Conservation (phyloP, 2,888 invertebrate genomes). For the Scaptomyza tumidula region DNA sequence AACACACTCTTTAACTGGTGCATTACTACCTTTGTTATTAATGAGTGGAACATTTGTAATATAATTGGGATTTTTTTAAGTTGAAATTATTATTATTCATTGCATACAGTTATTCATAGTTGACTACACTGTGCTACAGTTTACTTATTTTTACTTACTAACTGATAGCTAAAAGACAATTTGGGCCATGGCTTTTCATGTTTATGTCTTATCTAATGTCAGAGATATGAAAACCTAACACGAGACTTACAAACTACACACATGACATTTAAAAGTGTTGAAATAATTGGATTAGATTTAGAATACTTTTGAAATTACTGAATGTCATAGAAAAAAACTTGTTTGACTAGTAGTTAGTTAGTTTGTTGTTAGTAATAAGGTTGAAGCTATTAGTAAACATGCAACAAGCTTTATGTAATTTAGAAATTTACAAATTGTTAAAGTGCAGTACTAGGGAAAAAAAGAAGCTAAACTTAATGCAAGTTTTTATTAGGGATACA, state of each 20-base stretch:
- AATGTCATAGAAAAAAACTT: not conserved
- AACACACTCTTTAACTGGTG: not conserved
- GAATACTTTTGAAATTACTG: not conserved
- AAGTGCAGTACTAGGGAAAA: too few species aligned
- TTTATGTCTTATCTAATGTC: conserved; percentile 58
- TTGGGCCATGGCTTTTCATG: conserved; percentile 65
- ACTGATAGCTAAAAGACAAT: conserved; percentile 55
- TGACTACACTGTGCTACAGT: conserved; percentile 34
- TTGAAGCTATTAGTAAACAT: conserved; percentile 13
- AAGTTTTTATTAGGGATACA: too few species aligned
- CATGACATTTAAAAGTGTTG: conserved; percentile 42
- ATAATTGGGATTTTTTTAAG: conserved; percentile 10
- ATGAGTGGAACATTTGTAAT: conserved; percentile 12
- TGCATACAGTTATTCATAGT: conserved; percentile 12
- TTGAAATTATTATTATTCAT: conserved; percentile 16
- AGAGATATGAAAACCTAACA: conserved; percentile 54
- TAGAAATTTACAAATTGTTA: conserved; percentile 18
- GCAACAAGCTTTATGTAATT: conserved; percentile 19
- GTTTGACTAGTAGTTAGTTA: too few species aligned
- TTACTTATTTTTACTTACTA: conserved; percentile 12
- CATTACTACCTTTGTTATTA: not conserved
- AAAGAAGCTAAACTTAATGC: too few species aligned
- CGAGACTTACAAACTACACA: conserved; percentile 32
- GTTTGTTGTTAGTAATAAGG: not conserved
- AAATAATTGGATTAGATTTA: conserved; percentile 31